Evolutionary conservation across 2,888 invertebrate species (phyloP), one percentile per base, ranked within the genome.

Genomic region (Pyrrhia umbra): DNA sequence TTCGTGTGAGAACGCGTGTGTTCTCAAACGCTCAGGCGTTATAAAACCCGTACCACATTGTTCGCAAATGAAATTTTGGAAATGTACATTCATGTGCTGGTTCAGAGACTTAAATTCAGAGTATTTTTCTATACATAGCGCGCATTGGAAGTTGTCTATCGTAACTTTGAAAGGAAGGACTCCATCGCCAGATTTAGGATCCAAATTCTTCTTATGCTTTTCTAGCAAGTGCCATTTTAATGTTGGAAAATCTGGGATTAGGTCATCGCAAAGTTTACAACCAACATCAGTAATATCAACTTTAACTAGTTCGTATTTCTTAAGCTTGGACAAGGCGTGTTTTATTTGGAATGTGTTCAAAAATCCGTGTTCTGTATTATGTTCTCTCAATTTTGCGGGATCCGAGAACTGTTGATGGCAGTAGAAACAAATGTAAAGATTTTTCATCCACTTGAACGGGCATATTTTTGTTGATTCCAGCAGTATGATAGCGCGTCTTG

Each of bases 21-120:
- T 88, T 16, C 92, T 85, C 6, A 95, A 73, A 2, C 95, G 81
- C 20, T 90, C 90, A 0, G 92, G 91, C 0, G 94, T 92, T 2
- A 94, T 86, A 30, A 95, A 95, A 1, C 94, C 94, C 0, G 88
- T 77, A 0, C 95, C 95, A 50, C 95, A 95, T 58, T 89, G 90
- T 42, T 94, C 94, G 54, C 95, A 95, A 34, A 95, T 93, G 52
- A 90, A 94, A 69, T 94, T 92, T 67, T 91, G 92, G 55, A 89
- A 95, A 69, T 95, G 95, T 0, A 89, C 75, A 54, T 95, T 95
- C 94, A 95, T 95, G 46, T 95, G 95, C n/a, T 93, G 91, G 27
- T 93, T 93, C 0, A 95, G 63, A 5, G 91, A 85, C 68, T 91
- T 93, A 54, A 89, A 95, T 37, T 93, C 92, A 0, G 86, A 84